Evolutionary conservation across 2,888 invertebrate genomes (phyloP).

Genomic region (Acronicta psi): DNA sequence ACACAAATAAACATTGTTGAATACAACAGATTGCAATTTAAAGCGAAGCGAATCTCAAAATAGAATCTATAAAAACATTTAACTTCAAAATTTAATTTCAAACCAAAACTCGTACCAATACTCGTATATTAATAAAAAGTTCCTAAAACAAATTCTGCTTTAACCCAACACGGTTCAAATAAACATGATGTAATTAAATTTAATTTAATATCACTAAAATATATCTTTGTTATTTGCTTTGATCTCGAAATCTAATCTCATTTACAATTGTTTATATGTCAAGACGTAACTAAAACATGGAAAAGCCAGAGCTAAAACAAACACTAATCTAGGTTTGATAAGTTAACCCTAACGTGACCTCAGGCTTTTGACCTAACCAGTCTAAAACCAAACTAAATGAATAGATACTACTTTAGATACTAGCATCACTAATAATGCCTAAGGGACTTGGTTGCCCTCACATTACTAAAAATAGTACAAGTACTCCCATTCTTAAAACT

Average conservation of each 20-base stretch:
- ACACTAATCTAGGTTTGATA: conserved; percentile 19
- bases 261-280: not conserved
- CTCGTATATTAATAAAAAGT: conserved; percentile 15
- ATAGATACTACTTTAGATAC: too few relatives aligned
- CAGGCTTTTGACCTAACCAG: conserved; percentile 14
- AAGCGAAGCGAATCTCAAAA: not conserved
- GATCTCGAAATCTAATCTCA: conserved; percentile 2
- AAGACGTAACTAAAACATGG: conserved; percentile 5
- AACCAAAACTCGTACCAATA: not conserved
- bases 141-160: conserved; percentile 10
- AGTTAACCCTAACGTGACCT: conserved; percentile 17
- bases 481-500: too few relatives aligned
- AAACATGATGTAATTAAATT: conserved; percentile 16
- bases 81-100: too few relatives aligned
- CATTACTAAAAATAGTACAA: too few relatives aligned
- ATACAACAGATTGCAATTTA: not conserved
- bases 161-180: conserved; percentile 8
- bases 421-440: too few relatives aligned
- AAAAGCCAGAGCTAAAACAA: conserved; percentile 20
- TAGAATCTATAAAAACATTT: not conserved
- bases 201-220: conserved; percentile 10
- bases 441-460: too few relatives aligned
- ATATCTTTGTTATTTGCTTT: conserved; percentile 18
- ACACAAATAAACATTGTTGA: not conserved
- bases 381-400: too few relatives aligned